A percentile compares a stretch with the other conserved stretches of the same genome.
phyloP scores from a whole-genome alignment of 2,888 invertebrate genomes.

The Volucella inflata region DNA sequence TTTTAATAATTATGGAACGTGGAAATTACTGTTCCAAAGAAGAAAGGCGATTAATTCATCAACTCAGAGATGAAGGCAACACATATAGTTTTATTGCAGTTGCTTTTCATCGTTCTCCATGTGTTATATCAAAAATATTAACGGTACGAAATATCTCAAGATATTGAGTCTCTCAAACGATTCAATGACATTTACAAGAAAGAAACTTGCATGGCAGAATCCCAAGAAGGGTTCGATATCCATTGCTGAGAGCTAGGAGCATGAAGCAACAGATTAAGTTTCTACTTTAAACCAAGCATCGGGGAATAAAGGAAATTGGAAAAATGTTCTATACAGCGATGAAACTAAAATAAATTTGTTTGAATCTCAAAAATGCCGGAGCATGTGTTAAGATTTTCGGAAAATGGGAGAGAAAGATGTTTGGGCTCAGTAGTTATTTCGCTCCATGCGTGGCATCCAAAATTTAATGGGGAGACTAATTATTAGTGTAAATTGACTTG shows the following conservation, averaged over 20 bases:
- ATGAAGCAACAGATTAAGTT: not conserved
- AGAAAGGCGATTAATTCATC: conserved; percentile 24
- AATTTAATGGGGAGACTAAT: no score
- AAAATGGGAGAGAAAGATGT: no score
- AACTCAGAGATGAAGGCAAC: conserved; percentile 5
- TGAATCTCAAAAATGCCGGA: no score
- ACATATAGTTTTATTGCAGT: not conserved
- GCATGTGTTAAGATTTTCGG: no score
- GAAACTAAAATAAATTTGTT: conserved; percentile 30
- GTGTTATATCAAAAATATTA: not conserved
- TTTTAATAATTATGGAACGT: conserved; percentile 19
- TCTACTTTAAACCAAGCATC: no score
- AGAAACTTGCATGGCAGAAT: conserved; percentile 19
- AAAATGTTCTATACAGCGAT: conserved; percentile 18
- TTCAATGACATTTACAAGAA: conserved; percentile 12
- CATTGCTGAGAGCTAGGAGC: conserved; percentile 15
- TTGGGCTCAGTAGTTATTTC: no score
- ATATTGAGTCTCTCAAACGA: conserved; percentile 16
- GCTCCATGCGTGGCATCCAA: no score
- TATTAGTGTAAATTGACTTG: no score
- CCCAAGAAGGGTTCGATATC: not conserved
- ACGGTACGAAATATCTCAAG: not conserved
- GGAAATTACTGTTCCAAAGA: conserved; percentile 15
- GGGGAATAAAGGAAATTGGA: conserved; percentile 8
- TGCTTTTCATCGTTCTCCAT: not conserved